Evolutionary conservation across 2,797 vertebrate species (phyloP), one percentile per base, ranked within the genome.

Genomic region (Chrosomus eos): DNA sequence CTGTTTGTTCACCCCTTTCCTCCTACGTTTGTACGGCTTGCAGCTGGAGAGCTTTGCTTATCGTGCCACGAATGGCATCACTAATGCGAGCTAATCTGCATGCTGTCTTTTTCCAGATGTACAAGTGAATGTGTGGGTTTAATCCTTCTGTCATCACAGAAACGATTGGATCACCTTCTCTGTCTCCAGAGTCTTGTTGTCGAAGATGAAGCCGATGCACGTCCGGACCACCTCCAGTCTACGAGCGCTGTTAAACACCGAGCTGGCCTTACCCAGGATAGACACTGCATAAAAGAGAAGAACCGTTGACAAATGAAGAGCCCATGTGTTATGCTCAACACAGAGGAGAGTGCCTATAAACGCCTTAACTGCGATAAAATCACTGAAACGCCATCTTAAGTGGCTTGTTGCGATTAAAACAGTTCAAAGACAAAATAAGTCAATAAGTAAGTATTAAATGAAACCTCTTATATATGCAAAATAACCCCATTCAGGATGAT

Each of bases 201-300:
- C 97, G 89, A 99, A 99, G 93, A 99, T 97, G 88, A 96, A 97
- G 0, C 96, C 94, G 91, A 99, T 98, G 94, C 98, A 99, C 89
- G 93, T 97, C 88, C 97, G 96, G 87, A 99, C 97, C 89, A 99
- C 98, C 93, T 99, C 98, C 88, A 99, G 94, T 88, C 98, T 95
- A 74, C 98, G 97, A 86, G 98, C 98, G 83, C 98, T 99, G 95
- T 99, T 99, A 92, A 99, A 99, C 93, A 99, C 95, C 0, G 96
- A 96, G 89, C 92, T 94, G 81, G 90, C 92, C 89, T 97, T 98
- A 86, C 97, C 97, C 93, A 95, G 93, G 92, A 99, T 97, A 55
- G 98, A 98, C 87, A 96, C 98, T 99, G 92, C 66, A 88, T 88
- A 7, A 79, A 40, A 90, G 85, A 92, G 31, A 81, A 23, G n/a